Percentiles rank a stretch among this genome's conserved stretches.
These are phyloP conservation scores for Macaria liturata DNA, from an alignment of 2,888 invertebrate species.

Conservation along the genomic window DNA sequence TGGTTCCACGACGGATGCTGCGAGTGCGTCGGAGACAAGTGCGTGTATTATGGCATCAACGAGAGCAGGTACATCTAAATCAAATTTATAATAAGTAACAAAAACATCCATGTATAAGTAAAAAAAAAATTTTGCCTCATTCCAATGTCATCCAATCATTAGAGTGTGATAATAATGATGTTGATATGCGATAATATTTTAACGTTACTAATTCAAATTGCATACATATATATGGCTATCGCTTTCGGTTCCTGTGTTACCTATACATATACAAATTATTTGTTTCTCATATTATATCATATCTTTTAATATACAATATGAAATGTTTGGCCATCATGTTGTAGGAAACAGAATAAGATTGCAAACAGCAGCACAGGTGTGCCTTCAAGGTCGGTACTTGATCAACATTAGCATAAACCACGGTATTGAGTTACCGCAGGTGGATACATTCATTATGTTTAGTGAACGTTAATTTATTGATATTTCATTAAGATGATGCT, in stretches of 20 bases:
- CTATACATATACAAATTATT: too few relatives aligned
- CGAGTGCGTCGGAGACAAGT: constrained; percentile 94
- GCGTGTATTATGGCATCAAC: constrained; percentile 94
- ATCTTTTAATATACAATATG: too few relatives aligned
- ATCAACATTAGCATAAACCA: constrained; percentile 31
- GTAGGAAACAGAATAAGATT: constrained; percentile 19
- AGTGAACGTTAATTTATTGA: constrained; percentile 20
- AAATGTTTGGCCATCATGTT: background rate
- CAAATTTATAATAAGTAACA: too few relatives aligned
- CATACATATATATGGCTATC: too few relatives aligned
- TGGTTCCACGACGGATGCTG: constrained; percentile 98
- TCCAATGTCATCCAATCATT: too few relatives aligned
- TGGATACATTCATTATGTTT: constrained; percentile 49
- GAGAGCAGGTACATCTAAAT: constrained; percentile 86
- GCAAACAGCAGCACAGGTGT: constrained; percentile 43
- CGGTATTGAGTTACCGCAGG: constrained; percentile 55
- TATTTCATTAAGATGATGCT: constrained; percentile 11
- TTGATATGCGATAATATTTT: too few relatives aligned
- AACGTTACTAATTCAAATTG: too few relatives aligned
- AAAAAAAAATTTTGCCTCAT: too few relatives aligned
- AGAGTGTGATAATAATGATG: too few relatives aligned
- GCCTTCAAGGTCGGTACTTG: constrained; percentile 42
- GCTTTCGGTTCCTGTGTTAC: too few relatives aligned
- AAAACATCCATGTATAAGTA: too few relatives aligned
- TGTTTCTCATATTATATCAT: too few relatives aligned